Evolutionary conservation across 2,888 invertebrate genomes (phyloP).

Genomic region (Dilophus febrilis): DNA sequence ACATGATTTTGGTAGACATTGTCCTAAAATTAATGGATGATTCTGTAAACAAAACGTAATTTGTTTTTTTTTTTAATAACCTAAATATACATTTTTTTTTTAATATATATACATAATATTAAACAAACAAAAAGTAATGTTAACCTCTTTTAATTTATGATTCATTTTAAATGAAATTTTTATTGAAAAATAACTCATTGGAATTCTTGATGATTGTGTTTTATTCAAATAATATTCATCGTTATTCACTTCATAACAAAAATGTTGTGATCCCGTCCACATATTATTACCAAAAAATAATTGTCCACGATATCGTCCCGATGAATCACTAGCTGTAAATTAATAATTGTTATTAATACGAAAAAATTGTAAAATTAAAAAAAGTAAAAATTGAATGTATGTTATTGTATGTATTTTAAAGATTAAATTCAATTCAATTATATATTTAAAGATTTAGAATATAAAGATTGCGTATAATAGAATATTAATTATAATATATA

Average conservation of each 20-base stretch:
- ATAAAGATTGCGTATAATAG: too few species aligned
- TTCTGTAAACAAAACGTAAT: not conserved
- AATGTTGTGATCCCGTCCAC: constrained; percentile 58
- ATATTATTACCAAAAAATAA: constrained; percentile 65
- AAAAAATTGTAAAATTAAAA: too few species aligned
- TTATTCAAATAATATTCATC: constrained; percentile 9
- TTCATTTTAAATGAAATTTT: constrained; percentile 18
- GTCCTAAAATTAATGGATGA: constrained; percentile 48
- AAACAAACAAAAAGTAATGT: too few species aligned
- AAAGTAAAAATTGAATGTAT: too few species aligned
- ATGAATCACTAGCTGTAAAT: constrained; percentile 60
- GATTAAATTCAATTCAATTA: too few species aligned
- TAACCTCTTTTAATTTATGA: constrained; percentile 19
- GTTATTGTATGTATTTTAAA: too few species aligned
- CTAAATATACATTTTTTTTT: not conserved
- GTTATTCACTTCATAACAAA: constrained; percentile 42
- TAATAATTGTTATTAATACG: too few species aligned
- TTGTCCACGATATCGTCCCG: constrained; percentile 60
- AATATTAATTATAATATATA: too few species aligned
- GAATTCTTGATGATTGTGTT: too few species aligned
- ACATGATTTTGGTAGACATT: constrained; percentile 58
- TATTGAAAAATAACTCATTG: constrained; percentile 24
- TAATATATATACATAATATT: too few species aligned
- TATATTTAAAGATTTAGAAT: too few species aligned
- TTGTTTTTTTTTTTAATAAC: not conserved